phyloP scores from a whole-genome alignment of 2,888 invertebrate genomes.

The Mesochorus sp. region DNA sequence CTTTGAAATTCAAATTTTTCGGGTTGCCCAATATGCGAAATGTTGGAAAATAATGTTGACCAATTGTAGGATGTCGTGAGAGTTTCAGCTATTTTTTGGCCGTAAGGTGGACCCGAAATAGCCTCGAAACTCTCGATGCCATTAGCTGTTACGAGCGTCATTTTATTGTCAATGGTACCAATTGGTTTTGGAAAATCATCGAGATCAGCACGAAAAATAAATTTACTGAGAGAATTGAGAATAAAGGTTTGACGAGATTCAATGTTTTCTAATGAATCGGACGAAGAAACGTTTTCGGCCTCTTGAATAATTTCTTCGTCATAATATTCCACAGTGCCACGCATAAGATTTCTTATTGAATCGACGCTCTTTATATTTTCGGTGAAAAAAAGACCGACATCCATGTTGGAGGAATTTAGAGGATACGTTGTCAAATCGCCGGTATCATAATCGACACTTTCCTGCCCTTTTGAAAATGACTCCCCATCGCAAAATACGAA shows the following conservation, averaged over 20 bases:
- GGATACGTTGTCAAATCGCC: not conserved
- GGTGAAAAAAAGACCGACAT: constrained; percentile 27
- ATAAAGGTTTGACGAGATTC: constrained; percentile 47
- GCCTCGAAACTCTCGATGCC: constrained; percentile 76
- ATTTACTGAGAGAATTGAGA: constrained; percentile 15
- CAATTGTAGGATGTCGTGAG: constrained; percentile 87
- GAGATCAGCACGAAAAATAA: constrained; percentile 73
- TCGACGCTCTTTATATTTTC: constrained; percentile 83
- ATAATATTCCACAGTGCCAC: constrained; percentile 83
- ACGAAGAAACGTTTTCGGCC: not conserved
- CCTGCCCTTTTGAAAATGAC: no score
- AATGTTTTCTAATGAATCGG: constrained; percentile 3
- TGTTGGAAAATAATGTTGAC: constrained; percentile 86
- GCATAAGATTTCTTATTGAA: constrained; percentile 83
- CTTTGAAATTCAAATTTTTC: constrained; percentile 89
- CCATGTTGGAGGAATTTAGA: not conserved
- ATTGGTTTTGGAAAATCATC: constrained; percentile 78
- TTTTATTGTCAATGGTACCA: constrained; percentile 85
- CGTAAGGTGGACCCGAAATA: constrained; percentile 77
- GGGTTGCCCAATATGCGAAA: constrained; percentile 88
- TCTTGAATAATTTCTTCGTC: not conserved
- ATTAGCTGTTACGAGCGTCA: constrained; percentile 81
- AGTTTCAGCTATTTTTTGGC: constrained; percentile 26
- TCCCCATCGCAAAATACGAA: constrained; percentile 90
- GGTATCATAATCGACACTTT: constrained; percentile 72